Conservation (phyloP, 2,797 vertebrate species). For the Xenopus petersii region DNA sequence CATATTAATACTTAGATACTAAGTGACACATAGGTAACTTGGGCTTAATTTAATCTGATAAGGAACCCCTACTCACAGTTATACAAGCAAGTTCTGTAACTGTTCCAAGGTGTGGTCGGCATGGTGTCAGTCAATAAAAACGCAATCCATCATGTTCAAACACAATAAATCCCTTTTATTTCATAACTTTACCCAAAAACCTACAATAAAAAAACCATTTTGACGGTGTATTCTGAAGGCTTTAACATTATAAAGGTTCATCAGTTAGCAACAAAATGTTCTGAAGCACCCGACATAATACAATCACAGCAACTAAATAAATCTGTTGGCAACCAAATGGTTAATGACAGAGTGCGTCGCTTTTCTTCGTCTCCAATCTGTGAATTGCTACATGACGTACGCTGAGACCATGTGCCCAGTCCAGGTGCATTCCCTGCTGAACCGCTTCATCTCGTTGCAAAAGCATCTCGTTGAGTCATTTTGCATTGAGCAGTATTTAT, state of each 20-base stretch:
- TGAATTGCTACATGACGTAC: background rate
- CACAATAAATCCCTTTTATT: slow-evolving; percentile 62
- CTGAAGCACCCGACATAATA: slow-evolving; percentile 62
- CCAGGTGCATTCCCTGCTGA: background rate
- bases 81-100: too few species aligned
- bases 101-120: too few species aligned
- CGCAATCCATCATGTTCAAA: slow-evolving; percentile 58
- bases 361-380: slow-evolving; percentile 6
- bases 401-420: background rate
- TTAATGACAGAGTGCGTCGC: slow-evolving; percentile 31
- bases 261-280: slow-evolving; percentile 62
- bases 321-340: slow-evolving; percentile 63
- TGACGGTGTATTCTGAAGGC: slow-evolving; percentile 58
- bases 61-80: too few species aligned
- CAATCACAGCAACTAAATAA: slow-evolving; percentile 65
- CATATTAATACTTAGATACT: too few species aligned
- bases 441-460: slow-evolving; percentile 4
- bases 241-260: slow-evolving; percentile 50
- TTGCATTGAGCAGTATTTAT: background rate
- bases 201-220: slow-evolving; percentile 59
- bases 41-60: too few species aligned
- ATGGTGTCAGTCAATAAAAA: background rate
- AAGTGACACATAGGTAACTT: too few species aligned
- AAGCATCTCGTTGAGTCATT: slow-evolving; percentile 10
- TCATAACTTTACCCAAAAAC: slow-evolving; percentile 57